Conservation (phyloP, 2,888 invertebrate genomes). For the Lycia hirtaria region DNA sequence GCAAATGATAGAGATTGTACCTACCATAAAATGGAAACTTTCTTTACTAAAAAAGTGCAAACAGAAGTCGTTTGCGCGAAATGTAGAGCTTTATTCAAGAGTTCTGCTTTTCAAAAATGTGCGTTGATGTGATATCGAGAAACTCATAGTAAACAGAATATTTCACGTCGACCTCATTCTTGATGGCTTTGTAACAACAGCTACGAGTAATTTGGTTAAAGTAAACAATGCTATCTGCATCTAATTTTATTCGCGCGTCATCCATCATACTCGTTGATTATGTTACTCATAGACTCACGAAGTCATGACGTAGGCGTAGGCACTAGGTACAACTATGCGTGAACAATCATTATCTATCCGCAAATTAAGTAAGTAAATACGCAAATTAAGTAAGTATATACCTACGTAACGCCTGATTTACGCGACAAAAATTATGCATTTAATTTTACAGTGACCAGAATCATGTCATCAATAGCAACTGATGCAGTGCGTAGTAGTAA, state of each 20-base stretch:
- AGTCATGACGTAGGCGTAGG: background rate
- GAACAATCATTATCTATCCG: background rate
- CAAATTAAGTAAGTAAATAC: background rate
- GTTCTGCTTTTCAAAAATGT: no score
- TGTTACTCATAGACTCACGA: background rate
- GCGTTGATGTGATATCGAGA: slow-evolving; percentile 3
- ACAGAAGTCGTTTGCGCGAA: no score
- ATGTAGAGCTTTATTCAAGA: no score
- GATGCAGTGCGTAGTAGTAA: no score
- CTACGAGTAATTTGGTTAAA: slow-evolving; percentile 13
- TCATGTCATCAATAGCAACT: no score
- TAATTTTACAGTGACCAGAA: no score
- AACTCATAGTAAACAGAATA: slow-evolving; percentile 8
- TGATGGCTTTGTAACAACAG: background rate
- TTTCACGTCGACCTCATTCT: slow-evolving; percentile 5
- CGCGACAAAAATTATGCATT: no score
- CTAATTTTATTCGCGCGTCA: slow-evolving; percentile 28
- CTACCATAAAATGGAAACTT: no score
- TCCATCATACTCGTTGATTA: slow-evolving; percentile 11
- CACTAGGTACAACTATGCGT: slow-evolving; percentile 4
- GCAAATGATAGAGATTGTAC: no score
- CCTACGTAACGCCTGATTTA: no score
- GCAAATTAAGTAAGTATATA: no score
- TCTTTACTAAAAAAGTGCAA: no score
- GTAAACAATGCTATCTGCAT: slow-evolving; percentile 12